Evolutionary conservation across 2,888 invertebrate genomes (phyloP).

Genomic region (Tachina fera): DNA sequence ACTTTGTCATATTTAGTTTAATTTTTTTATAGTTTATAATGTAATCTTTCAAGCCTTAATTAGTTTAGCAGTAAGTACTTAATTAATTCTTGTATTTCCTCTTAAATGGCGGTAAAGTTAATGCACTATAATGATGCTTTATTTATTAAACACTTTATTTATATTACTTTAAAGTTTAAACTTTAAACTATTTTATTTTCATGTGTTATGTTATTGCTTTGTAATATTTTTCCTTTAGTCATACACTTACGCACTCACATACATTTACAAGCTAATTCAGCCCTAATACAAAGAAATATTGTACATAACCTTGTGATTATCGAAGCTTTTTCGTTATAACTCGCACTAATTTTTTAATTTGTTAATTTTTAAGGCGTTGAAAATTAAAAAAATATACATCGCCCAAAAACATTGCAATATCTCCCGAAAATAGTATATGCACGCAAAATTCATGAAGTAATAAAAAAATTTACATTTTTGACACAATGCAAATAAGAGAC

Average conservation of each 20-base stretch:
- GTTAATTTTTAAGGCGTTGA: constrained; percentile 22
- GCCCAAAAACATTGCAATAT: constrained; percentile 36
- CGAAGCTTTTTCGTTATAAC: neutral
- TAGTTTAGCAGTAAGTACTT: too few relatives aligned
- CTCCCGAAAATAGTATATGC: constrained; percentile 36
- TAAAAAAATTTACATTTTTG: constrained; percentile 35
- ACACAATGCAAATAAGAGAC: constrained; percentile 33
- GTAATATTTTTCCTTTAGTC: constrained; percentile 11
- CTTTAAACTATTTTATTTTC: neutral
- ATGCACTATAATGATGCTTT: neutral
- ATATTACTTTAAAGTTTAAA: too few relatives aligned
- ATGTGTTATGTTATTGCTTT: neutral
- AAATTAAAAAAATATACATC: neutral
- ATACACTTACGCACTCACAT: neutral
- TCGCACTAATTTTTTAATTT: neutral
- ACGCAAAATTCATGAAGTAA: constrained; percentile 48
- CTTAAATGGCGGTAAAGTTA: constrained; percentile 16
- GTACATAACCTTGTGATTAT: constrained; percentile 38
- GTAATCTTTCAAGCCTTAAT: too few relatives aligned
- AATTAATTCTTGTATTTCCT: too few relatives aligned
- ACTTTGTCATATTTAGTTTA: neutral
- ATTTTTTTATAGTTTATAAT: too few relatives aligned
- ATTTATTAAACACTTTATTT: constrained; percentile 16
- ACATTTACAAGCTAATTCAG: constrained; percentile 9
- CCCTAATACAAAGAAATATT: constrained; percentile 20